Evolutionary conservation across 2,113 vertebrate genomes (phyloP).

Genomic region (Circaetus cinerascens): DNA sequence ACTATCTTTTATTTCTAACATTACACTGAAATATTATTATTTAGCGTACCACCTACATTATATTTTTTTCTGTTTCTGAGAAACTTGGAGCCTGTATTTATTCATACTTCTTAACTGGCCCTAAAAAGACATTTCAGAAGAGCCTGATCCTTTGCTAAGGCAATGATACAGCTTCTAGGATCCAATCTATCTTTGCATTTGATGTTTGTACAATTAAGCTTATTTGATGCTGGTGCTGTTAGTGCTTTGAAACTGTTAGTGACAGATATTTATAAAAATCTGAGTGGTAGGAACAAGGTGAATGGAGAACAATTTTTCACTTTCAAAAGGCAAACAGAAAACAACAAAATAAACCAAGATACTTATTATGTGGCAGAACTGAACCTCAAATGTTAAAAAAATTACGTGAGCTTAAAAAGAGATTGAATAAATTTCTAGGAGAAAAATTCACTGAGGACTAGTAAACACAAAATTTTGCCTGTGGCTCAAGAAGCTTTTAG

Average conservation of each 20-base stretch:
- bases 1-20: background rate
- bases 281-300: background rate
- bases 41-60: fast-evolving
- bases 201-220: background rate
- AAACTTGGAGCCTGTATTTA: background rate
- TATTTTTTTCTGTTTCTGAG: background rate
- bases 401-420: background rate
- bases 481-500: background rate
- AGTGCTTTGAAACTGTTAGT: background rate
- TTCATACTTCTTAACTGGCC: background rate
- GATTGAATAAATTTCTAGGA: background rate
- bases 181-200: background rate
- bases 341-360: background rate
- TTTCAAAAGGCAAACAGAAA: background rate
- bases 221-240: background rate
- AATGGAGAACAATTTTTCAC: background rate
- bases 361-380: background rate
- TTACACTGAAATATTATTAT: background rate
- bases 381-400: background rate
- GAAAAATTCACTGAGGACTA: background rate
- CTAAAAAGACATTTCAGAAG: background rate
- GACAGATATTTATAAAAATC: background rate
- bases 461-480: background rate
- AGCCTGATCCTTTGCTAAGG: background rate
- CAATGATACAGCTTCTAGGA: background rate